These are phyloP conservation scores for Macrophya annulata DNA, from an alignment of 2,888 invertebrate genomes.

Conservation along the genomic window DNA sequence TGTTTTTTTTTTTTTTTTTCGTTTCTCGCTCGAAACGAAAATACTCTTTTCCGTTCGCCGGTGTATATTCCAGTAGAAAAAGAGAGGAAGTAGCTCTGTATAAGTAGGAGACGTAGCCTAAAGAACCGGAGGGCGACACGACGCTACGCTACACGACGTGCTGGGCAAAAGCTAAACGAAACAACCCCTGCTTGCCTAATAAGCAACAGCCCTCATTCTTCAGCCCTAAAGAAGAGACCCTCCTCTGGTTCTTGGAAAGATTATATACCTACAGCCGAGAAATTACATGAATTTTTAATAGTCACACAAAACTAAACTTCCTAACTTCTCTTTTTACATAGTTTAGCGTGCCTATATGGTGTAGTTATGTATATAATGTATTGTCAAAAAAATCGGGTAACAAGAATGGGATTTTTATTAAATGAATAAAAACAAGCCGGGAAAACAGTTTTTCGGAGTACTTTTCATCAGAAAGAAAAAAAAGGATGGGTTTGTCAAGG, in stretches of 20 bases:
- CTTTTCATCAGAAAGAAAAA: too few species aligned
- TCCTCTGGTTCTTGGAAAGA: constrained; percentile 7
- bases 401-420: too few species aligned
- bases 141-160: not conserved
- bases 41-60: constrained; percentile 25
- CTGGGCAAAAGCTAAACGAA: constrained; percentile 49
- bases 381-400: not conserved
- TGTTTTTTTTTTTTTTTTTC: not conserved
- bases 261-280: constrained; percentile 61
- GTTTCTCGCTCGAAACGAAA: constrained; percentile 26
- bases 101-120: not conserved
- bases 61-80: not conserved
- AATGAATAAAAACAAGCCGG: not conserved
- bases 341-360: not conserved
- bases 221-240: constrained; percentile 45
- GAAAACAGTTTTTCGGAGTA: too few species aligned
- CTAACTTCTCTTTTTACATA: not conserved
- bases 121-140: not conserved
- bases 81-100: not conserved
- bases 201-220: constrained; percentile 56
- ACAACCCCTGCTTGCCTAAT: constrained; percentile 58
- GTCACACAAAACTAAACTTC: too few species aligned
- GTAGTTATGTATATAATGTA: too few species aligned
- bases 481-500: too few species aligned
- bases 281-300: constrained; percentile 71